Percentiles rank a stretch among this genome's conserved stretches.
Conservation (phyloP, 1,140 invertebrate species). For the Euglossa dilemma region DNA sequence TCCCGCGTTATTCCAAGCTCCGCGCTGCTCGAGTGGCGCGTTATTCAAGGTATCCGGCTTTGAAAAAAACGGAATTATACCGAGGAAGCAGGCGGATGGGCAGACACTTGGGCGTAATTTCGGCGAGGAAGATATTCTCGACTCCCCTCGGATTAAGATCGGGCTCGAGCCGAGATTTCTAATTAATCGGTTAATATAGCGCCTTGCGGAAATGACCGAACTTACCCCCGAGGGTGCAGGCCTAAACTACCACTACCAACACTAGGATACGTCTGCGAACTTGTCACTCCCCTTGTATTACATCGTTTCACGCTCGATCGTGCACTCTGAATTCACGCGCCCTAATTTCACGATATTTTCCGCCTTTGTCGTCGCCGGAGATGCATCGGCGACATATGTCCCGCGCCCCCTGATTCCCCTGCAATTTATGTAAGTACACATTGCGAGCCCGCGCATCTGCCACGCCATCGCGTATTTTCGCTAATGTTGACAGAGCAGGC, state of each 20-base stretch:
- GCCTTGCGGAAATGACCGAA: slow-evolving; percentile 39
- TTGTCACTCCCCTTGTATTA: slow-evolving; percentile 60
- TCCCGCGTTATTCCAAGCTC: too few species aligned
- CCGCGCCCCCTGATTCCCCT: slow-evolving; percentile 29
- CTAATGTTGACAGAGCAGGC: slow-evolving; percentile 41
- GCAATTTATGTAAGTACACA: slow-evolving; percentile 65
- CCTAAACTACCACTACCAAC: slow-evolving; percentile 30
- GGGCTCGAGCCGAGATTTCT: slow-evolving; percentile 24
- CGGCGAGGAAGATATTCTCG: not conserved
- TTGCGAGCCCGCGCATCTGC: slow-evolving; percentile 61
- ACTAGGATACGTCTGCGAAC: slow-evolving; percentile 10
- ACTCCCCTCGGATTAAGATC: slow-evolving; percentile 26
- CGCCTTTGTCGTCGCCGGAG: slow-evolving; percentile 52
- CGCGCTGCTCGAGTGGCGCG: too few species aligned
- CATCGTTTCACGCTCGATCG: slow-evolving; percentile 66
- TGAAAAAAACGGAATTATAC: too few species aligned
- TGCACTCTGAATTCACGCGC: slow-evolving; percentile 60
- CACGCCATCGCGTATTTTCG: slow-evolving; percentile 36
- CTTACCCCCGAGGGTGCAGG: slow-evolving; percentile 35
- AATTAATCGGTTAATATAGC: slow-evolving; percentile 58
- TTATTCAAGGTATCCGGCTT: too few species aligned
- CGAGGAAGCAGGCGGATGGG: too few species aligned
- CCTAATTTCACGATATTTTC: slow-evolving; percentile 68
- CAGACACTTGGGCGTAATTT: not conserved
- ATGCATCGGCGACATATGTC: slow-evolving; percentile 68